Evolutionary conservation across 2,797 vertebrate species (phyloP).

Genomic region (Steatocranus sp.): DNA sequence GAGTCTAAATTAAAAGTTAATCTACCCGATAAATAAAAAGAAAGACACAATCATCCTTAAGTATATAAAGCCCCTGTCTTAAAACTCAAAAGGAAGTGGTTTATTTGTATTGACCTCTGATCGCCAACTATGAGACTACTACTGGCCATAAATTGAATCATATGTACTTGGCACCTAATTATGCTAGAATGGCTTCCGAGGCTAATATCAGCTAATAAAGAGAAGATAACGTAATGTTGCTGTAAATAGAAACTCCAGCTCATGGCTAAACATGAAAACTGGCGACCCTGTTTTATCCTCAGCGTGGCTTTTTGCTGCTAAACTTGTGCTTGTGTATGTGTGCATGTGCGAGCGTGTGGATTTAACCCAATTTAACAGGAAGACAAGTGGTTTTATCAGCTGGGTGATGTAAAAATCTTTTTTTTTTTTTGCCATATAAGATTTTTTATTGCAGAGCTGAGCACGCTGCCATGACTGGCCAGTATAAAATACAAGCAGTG

Average conservation of each 20-base stretch:
- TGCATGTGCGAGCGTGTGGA: background rate
- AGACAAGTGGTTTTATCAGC: constrained; percentile 25
- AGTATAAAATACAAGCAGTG: constrained; percentile 14
- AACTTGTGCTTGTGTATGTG: constrained; percentile 8
- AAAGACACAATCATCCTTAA: constrained; percentile 4
- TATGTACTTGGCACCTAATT: background rate
- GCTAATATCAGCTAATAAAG: background rate
- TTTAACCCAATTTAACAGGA: constrained; percentile 40
- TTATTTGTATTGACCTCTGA: constrained; percentile 22
- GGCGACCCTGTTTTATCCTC: constrained; percentile 58
- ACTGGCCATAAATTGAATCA: background rate
- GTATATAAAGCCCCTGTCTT: constrained; percentile 10
- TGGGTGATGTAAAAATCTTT: background rate
- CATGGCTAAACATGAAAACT: constrained; percentile 54
- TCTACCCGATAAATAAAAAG: constrained; percentile 1
- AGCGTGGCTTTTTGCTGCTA: constrained; percentile 22
- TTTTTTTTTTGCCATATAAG: background rate
- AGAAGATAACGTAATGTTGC: background rate
- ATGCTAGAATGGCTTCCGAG: constrained; percentile 9
- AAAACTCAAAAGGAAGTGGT: background rate
- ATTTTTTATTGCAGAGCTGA: constrained; percentile 13
- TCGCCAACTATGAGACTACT: background rate
- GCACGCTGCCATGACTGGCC: background rate
- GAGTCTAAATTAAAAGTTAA: constrained; percentile 4
- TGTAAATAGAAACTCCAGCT: constrained; percentile 50